These are phyloP conservation scores for Todiramphus chloris DNA, from an alignment of 2,113 vertebrate genomes.

Conservation along the genomic window DNA sequence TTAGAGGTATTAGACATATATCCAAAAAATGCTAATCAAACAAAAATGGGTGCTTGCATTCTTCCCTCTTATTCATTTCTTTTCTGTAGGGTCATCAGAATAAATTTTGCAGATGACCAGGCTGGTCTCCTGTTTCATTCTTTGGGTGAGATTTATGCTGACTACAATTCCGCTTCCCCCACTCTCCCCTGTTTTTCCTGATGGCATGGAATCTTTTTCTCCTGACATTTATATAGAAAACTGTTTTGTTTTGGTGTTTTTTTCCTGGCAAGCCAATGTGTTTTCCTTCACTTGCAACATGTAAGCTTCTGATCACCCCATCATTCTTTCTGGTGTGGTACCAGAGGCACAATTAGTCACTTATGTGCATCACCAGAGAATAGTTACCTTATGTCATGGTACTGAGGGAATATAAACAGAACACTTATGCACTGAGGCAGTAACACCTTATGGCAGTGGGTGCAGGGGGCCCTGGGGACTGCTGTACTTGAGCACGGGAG, in stretches of 20 bases:
- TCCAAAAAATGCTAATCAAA: neutral
- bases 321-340: neutral
- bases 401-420: neutral
- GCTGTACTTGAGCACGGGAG: rapidly evolving
- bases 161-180: neutral
- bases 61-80: neutral
- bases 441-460: rapidly evolving
- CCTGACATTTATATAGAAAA: neutral
- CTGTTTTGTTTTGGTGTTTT: too few species aligned
- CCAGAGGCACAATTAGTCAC: neutral
- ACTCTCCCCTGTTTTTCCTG: neutral
- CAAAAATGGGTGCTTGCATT: neutral
- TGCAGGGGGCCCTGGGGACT: neutral
- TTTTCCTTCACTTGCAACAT: neutral
- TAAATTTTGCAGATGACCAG: neutral
- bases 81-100: neutral
- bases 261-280: neutral
- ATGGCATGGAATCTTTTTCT: neutral
- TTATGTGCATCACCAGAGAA: neutral
- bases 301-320: neutral
- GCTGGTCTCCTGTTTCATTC: neutral
- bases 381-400: neutral
- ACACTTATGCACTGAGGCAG: neutral
- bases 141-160: neutral
- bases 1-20: neutral